Conservation (phyloP, 1,140 invertebrate species). For the Whitmania pigra region DNA sequence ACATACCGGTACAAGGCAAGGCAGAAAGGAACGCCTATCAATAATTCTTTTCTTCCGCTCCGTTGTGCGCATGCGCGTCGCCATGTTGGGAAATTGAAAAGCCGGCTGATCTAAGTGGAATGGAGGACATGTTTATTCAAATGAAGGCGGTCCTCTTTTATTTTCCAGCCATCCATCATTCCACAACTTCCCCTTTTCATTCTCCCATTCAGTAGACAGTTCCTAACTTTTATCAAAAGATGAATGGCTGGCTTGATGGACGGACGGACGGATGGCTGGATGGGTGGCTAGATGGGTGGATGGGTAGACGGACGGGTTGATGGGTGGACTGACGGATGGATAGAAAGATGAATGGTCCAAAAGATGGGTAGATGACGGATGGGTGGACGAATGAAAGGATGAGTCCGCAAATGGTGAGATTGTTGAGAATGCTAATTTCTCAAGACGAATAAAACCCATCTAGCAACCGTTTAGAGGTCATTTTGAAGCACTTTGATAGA, state of each 20-base stretch:
- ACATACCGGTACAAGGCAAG: neutral
- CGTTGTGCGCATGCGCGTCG: too few relatives aligned
- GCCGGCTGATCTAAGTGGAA: too few relatives aligned
- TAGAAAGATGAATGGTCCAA: neutral
- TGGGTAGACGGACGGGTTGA: neutral
- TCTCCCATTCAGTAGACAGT: neutral
- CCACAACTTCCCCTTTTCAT: neutral
- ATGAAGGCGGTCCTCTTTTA: neutral
- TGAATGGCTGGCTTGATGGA: too few relatives aligned
- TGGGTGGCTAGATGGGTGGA: neutral
- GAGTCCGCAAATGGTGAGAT: neutral
- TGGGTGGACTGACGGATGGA: neutral
- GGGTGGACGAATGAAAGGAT: too few relatives aligned
- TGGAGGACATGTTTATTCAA: constrained; percentile 8
- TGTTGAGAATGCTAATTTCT: neutral
- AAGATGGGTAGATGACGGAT: neutral
- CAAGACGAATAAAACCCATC: neutral
- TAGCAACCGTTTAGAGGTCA: too few relatives aligned
- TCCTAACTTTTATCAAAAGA: too few relatives aligned
- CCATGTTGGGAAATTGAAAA: too few relatives aligned
- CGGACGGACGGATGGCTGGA: constrained; percentile 35
- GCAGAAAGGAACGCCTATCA: neutral
- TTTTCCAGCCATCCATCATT: neutral
- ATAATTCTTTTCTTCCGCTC: neutral
- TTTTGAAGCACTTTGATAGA: neutral